Evolutionary conservation across 1,140 invertebrate genomes (phyloP), one percentile per base, ranked within the genome.

Genomic region (Venturia canescens): DNA sequence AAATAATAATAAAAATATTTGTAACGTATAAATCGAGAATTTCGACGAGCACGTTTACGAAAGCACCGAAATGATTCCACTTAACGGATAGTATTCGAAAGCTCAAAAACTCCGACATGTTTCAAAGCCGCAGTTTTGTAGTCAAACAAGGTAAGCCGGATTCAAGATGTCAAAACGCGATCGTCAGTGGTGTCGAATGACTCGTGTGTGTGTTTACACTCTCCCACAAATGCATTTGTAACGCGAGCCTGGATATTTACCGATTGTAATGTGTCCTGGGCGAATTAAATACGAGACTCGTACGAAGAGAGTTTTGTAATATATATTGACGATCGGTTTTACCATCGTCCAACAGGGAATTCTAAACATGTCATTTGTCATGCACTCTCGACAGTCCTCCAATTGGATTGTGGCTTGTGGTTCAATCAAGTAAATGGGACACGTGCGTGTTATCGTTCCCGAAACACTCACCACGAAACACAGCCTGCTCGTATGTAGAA

Each of bases 351-450:
- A 26, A 77, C 75, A 66, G 75, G 75, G 75, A 77, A 77, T 77
- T 77, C 75, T 77, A 77, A 77, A 77, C 75, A 77, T 77, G 75
- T 77, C 75, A 77, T 77, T 63, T 77, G 75, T 77, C 75, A 77
- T 77, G 75, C 75, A 77, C 75, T 77, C 75, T 77, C 75, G 75
- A 77, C 75, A 34, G 50, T 60, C 29, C 75, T 77, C 57, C 75
- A 77, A 77, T 77, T 77, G 75, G 75, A 66, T 77, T 77, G 75
- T 44, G 75, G 75, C 57, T 66, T 77, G 75, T 60, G 75, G 75
- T 77, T 77, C 75, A 63, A 77, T 77, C 75, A 77, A 77, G 75
- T 77, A 77, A 77, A 77, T 77, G 75, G 57, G 75, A 31, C 53
- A 26, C 31, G 60, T 29, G 75, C 53, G 75, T 26, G 75, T 77